Conservation (phyloP, 2,888 invertebrate genomes). For the Catocala nupta region DNA sequence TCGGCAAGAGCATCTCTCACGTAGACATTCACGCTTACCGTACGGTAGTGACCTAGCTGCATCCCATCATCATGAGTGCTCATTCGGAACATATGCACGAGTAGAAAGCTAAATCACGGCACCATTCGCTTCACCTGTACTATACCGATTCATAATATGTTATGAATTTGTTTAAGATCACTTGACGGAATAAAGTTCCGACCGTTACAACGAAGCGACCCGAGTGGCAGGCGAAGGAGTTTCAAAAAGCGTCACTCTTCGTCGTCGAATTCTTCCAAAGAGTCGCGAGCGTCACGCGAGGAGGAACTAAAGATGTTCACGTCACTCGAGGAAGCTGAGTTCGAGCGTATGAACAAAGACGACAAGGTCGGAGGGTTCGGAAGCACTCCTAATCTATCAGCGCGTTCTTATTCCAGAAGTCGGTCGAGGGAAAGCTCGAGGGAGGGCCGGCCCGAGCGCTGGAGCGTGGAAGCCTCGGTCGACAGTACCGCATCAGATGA, state of each 20-base stretch:
- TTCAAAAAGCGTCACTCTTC: slow-evolving; percentile 88
- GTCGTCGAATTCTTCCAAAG: slow-evolving; percentile 88
- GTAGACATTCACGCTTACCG: slow-evolving; percentile 64
- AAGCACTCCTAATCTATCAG: slow-evolving; percentile 83
- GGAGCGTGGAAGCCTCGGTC: slow-evolving; percentile 67
- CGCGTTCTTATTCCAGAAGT: slow-evolving; percentile 87
- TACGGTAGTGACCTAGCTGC: slow-evolving; percentile 70
- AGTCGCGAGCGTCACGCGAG: slow-evolving; percentile 88
- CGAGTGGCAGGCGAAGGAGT: slow-evolving; percentile 87
- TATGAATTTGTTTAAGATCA: slow-evolving; percentile 85
- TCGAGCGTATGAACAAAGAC: slow-evolving; percentile 73
- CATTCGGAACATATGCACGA: slow-evolving; percentile 65
- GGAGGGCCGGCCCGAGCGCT: slow-evolving; percentile 70
- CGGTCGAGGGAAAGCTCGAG: slow-evolving; percentile 81
- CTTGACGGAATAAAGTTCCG: slow-evolving; percentile 90
- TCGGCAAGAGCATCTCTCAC: slow-evolving; percentile 59
- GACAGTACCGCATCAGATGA: slow-evolving; percentile 63
- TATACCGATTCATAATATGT: slow-evolving; percentile 75
- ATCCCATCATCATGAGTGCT: slow-evolving; percentile 50
- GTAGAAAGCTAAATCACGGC: slow-evolving; percentile 60
- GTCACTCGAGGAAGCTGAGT: slow-evolving; percentile 89
- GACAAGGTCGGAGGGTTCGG: slow-evolving; percentile 65
- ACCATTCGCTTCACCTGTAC: slow-evolving; percentile 70
- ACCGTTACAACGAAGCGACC: slow-evolving; percentile 88
- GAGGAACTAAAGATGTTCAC: slow-evolving; percentile 89